phyloP scores from a whole-genome alignment of 2,113 vertebrate genomes.

The Paralichthys olivaceus region DNA sequence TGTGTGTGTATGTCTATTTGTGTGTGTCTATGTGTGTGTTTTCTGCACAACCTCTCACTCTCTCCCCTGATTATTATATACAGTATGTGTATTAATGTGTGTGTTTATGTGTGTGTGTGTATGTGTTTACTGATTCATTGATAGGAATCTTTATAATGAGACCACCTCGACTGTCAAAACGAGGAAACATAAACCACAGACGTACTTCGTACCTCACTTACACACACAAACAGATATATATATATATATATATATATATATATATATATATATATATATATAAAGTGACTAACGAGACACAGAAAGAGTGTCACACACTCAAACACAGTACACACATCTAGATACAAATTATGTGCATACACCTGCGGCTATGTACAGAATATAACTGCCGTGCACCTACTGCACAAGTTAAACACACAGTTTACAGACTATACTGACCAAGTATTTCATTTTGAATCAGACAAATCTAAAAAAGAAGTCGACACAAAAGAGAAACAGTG shows the following conservation, averaged over 20 bases:
- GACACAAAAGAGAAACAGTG: too few species aligned
- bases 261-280: neutral
- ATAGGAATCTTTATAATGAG: conserved; percentile 1
- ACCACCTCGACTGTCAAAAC: conserved; percentile 29
- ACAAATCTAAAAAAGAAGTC: neutral
- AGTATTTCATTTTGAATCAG: neutral
- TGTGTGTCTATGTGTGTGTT: neutral
- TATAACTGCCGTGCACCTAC: neutral
- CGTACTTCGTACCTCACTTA: neutral
- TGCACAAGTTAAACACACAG: neutral
- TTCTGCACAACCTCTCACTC: neutral
- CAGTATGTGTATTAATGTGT: neutral
- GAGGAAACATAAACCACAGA: conserved; percentile 42
- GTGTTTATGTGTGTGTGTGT: conserved; percentile 1
- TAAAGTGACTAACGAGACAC: too few species aligned
- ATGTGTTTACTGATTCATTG: conserved; percentile 25
- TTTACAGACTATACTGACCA: neutral
- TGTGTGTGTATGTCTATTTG: conserved; percentile 8
- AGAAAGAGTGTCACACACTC: neutral
- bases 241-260: neutral
- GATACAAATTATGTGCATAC: too few species aligned
- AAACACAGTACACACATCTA: neutral
- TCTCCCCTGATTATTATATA: too few species aligned
- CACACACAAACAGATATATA: conserved; percentile 15
- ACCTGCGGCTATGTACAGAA: too few species aligned